phyloP scores from a whole-genome alignment of 2,888 invertebrate genomes.

The Drosophila koepferae region DNA sequence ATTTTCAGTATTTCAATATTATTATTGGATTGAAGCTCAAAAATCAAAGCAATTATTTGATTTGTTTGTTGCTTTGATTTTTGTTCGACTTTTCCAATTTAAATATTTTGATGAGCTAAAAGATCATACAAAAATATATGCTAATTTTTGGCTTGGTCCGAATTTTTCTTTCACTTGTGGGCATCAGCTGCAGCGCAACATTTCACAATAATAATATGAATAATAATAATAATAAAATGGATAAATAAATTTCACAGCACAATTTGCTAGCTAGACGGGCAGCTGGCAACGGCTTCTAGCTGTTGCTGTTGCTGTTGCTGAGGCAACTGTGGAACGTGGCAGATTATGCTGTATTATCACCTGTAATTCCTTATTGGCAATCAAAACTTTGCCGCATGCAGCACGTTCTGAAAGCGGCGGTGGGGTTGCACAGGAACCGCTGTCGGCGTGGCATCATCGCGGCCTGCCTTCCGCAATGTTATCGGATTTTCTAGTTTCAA shows the following conservation, averaged over 20 bases:
- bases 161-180: background rate
- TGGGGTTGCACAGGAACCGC: constrained; percentile 7
- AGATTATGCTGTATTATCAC: constrained; percentile 82
- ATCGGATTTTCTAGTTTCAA: constrained; percentile 74
- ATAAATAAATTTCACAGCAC: constrained; percentile 35
- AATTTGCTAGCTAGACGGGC: constrained; percentile 25
- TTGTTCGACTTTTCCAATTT: background rate
- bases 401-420: constrained; percentile 26
- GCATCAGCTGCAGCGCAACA: background rate
- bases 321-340: constrained; percentile 65
- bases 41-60: background rate
- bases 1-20: background rate
- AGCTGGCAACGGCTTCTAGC: constrained; percentile 6
- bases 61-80: background rate
- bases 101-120: background rate
- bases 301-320: constrained; percentile 23
- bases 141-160: background rate
- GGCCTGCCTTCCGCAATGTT: constrained; percentile 37
- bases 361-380: constrained; percentile 83
- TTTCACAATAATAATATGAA: constrained; percentile 32
- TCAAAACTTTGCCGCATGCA: constrained; percentile 75
- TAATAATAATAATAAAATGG: constrained; percentile 36
- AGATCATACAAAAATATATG: background rate
- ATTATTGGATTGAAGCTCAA: background rate
- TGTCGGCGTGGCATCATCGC: constrained; percentile 5